Evolutionary conservation across 2,113 vertebrate species (phyloP).

Genomic region (Emydura subglobosa): DNA sequence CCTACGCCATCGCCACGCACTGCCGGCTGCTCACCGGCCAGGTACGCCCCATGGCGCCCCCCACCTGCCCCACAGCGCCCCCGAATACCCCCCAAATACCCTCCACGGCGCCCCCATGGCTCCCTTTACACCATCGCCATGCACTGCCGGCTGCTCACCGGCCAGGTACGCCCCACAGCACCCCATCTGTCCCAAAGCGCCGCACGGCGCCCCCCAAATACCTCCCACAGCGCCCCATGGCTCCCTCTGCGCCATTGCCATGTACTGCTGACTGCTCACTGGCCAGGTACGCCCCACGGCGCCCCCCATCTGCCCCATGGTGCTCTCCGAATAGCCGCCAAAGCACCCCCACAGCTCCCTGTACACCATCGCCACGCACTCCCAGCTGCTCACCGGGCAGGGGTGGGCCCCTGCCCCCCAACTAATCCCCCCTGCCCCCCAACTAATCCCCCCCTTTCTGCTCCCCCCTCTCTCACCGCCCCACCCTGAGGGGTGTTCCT

Average conservation of each 20-base stretch:
- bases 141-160: constrained; percentile 86
- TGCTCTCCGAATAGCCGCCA: too few species aligned
- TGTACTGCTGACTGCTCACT: constrained; percentile 86
- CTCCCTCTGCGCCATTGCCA: constrained; percentile 81
- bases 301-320: background rate
- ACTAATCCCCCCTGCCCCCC: background rate
- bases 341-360: too few species aligned
- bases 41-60: background rate
- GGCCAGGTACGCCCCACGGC: constrained; percentile 64
- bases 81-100: too few species aligned
- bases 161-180: constrained; percentile 52
- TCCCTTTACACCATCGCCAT: constrained; percentile 83
- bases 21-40: constrained; percentile 86
- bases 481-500: background rate
- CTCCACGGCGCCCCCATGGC: too few species aligned
- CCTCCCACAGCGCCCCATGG: too few species aligned
- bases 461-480: too few species aligned
- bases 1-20: constrained; percentile 86
- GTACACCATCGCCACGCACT: background rate
- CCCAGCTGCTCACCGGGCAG: constrained; percentile 76
- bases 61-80: background rate
- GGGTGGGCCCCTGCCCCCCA: background rate
- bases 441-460: background rate
- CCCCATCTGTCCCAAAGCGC: background rate
- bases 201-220: too few species aligned